Evolutionary conservation across 2,888 invertebrate genomes (phyloP), one percentile per base, ranked within the genome.

Genomic region (Tromatobia lineatoria): DNA sequence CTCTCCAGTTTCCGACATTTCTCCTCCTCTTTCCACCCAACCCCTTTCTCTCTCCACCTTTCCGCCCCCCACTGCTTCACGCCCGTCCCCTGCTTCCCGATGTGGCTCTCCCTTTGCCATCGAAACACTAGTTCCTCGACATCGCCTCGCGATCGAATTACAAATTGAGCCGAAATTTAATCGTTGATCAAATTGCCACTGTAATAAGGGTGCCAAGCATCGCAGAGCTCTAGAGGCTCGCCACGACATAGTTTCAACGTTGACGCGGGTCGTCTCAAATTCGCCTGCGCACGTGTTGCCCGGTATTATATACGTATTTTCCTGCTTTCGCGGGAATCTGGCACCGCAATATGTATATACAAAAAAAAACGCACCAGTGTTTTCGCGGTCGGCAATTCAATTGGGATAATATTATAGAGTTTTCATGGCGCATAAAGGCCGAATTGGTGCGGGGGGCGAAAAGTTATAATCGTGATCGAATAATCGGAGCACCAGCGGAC

Each of bases 81-180:
- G 11, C 18, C 23, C 2, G 6, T 7, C 50, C 23, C n/a, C 25
- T 34, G 23, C 7, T n/a, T 42, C 23, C 66, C 42, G 59, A 38
- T 29, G 54, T 38, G 4, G 18, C 45, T 29, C 75, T 23, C 52
- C 66, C 47, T 59, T 59, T 23, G n/a, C 61, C 10, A 61, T 61
- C 47, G 29, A 61, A 74, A 74, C 61, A 23, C 59, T 23, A 61
- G 61, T 74, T 61, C 34, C 74, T 74, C 42, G 57, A 42, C 57
- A 45, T 45, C 42, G 42, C 70, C 54, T 57, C 29, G 15, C 80
- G 76, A 83, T 83, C 69, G 80, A 80, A 83, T 80, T 83, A 80
- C 80, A 80, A 80, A 80, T 83, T 80, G 77, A 69, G 73, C 59
- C 77, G 80, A 76, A 83, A 83, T 83, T 80, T 83, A 83, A 83